Conservation (phyloP, 1,140 invertebrate genomes). For the Heterodera carotae region DNA sequence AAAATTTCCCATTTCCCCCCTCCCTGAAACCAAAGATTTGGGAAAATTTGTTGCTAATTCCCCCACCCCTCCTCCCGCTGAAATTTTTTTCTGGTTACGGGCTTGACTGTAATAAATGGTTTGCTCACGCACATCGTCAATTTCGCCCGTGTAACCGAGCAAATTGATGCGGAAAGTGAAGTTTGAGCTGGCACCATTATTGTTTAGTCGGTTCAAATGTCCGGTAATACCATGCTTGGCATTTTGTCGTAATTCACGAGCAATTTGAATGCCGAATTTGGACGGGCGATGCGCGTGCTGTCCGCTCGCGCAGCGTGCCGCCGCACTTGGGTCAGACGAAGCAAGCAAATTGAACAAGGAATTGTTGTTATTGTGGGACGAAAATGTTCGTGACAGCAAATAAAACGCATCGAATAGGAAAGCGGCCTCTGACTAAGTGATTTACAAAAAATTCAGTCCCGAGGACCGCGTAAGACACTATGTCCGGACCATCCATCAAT, state of each 20-base stretch:
- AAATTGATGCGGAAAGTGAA: conserved; percentile 64
- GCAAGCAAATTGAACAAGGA: conserved; percentile 10
- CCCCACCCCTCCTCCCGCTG: neutral
- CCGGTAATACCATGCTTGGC: conserved; percentile 56
- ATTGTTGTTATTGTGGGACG: conserved; percentile 7
- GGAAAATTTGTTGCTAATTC: no score
- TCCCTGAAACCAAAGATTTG: no score
- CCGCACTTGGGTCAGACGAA: neutral
- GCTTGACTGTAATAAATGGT: neutral
- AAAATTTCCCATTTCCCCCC: no score
- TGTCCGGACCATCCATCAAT: no score
- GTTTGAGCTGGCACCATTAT: conserved; percentile 31
- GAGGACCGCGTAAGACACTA: no score
- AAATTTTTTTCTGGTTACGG: no score
- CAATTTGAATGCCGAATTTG: conserved; percentile 44
- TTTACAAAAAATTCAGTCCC: neutral
- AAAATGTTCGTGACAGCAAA: conserved; percentile 52
- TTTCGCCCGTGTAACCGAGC: conserved; percentile 57
- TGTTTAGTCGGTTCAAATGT: conserved; percentile 26
- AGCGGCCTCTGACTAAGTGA: conserved; percentile 56
- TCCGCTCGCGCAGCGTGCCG: neutral
- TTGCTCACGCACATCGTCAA: conserved; percentile 55
- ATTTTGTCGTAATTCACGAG: conserved; percentile 25
- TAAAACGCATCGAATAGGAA: conserved; percentile 60
- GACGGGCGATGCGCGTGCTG: conserved; percentile 5